Evolutionary conservation across 2,888 invertebrate species (phyloP).

Genomic region (Pyrochroa serraticornis): DNA sequence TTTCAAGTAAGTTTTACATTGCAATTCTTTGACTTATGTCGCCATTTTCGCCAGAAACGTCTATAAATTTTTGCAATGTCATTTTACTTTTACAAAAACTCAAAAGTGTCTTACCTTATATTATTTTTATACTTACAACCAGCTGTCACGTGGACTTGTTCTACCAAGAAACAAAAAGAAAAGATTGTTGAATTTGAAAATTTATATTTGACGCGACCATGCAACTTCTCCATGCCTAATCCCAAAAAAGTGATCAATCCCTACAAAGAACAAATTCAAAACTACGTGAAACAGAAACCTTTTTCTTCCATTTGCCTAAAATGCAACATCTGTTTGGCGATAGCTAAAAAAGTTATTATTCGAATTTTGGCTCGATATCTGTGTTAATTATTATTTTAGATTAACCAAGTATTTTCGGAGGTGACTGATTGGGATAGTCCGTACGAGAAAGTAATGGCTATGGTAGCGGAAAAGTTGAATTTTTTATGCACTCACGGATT

Average conservation of each 20-base stretch:
- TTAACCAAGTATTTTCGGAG: constrained; percentile 34
- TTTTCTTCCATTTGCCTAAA: constrained; percentile 43
- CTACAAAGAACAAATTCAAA: constrained; percentile 37
- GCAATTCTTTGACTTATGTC: no score
- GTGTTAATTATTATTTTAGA: constrained; percentile 28
- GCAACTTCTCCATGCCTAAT: constrained; percentile 18
- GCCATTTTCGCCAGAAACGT: no score
- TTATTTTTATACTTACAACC: no score
- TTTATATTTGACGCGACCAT: background rate
- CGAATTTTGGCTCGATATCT: constrained; percentile 5
- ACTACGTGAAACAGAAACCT: constrained; percentile 40
- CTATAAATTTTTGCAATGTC: no score
- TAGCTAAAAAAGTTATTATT: constrained; percentile 39
- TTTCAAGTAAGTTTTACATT: no score
- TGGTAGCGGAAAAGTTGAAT: constrained; percentile 31
- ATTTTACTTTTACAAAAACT: no score
- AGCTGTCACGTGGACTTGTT: no score
- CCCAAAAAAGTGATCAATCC: constrained; percentile 46
- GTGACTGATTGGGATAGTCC: constrained; percentile 29
- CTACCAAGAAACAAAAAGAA: no score
- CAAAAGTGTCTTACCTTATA: no score
- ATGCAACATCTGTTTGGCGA: constrained; percentile 44
- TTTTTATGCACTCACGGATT: constrained; percentile 39
- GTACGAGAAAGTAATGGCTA: constrained; percentile 28
- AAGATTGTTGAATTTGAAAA: no score